These are phyloP conservation scores for Leucophenga montana DNA, from an alignment of 2,888 invertebrate genomes.

Conservation along the genomic window DNA sequence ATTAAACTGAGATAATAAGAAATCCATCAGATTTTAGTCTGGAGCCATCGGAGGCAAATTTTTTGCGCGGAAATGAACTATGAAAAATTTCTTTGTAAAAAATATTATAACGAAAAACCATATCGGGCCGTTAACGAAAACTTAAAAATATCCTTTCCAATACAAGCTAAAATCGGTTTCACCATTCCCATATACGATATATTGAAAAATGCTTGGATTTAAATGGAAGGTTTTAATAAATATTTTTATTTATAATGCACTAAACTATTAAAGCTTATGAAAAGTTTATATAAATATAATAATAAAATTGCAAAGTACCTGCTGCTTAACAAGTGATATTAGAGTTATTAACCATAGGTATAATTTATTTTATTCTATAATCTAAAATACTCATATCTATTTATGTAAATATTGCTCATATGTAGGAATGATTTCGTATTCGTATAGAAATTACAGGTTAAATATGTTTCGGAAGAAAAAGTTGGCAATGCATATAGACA, in stretches of 20 bases:
- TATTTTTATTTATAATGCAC: conserved; percentile 42
- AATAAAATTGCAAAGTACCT: conserved; percentile 63
- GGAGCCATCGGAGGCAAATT: too few species aligned
- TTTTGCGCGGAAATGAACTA: too few species aligned
- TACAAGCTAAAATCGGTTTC: too few species aligned
- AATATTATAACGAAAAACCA: too few species aligned
- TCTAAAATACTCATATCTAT: conserved; percentile 35
- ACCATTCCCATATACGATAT: too few species aligned
- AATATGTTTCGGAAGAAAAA: not conserved
- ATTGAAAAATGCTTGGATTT: too few species aligned
- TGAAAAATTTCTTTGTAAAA: too few species aligned
- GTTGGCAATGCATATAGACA: not conserved
- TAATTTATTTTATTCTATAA: conserved; percentile 38
- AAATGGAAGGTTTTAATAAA: conserved; percentile 13
- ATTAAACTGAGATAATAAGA: too few species aligned
- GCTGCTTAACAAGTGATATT: conserved; percentile 60
- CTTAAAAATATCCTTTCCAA: too few species aligned
- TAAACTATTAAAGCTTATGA: conserved; percentile 65
- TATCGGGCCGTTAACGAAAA: too few species aligned
- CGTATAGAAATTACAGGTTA: not conserved
- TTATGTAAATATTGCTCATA: conserved; percentile 27
- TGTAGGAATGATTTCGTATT: not conserved
- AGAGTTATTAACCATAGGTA: conserved; percentile 41
- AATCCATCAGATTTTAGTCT: too few species aligned
- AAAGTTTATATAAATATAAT: conserved; percentile 48